A percentile compares a stretch with the other conserved stretches of the same genome.
phyloP scores from a whole-genome alignment of 92 coral and sea anemone genomes.

The Zoanthus solanderi region DNA sequence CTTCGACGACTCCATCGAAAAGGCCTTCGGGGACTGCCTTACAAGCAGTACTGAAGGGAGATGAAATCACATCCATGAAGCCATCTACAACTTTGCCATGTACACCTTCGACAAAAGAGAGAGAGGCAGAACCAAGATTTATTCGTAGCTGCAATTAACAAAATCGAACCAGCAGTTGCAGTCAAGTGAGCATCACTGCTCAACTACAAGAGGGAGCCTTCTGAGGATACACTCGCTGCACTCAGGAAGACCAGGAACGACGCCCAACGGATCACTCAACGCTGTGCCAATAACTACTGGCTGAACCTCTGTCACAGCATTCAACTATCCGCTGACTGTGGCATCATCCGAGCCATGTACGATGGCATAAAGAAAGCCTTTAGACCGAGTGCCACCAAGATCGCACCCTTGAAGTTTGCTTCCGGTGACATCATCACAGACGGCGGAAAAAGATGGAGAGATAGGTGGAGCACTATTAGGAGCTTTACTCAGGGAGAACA shows the following conservation, averaged over 20 bases:
- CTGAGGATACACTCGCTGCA: neutral
- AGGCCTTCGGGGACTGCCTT: no score
- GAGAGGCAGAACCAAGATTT: no score
- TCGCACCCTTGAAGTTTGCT: neutral
- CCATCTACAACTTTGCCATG: no score
- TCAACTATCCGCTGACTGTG: conserved; percentile 41
- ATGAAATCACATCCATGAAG: no score
- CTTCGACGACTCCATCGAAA: no score
- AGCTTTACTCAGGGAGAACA: conserved; percentile 11
- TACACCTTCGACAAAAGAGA: no score
- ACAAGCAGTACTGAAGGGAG: no score
- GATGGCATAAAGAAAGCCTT: conserved; percentile 6
- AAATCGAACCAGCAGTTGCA: no score
- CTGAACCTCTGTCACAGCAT: conserved; percentile 33
- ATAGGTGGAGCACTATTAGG: conserved; percentile 1
- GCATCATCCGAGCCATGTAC: conserved; percentile 40
- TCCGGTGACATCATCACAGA: conserved; percentile 6
- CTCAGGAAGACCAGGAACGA: conserved; percentile 16
- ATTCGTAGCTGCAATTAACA: no score
- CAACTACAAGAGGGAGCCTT: no score
- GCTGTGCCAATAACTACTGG: conserved; percentile 39
- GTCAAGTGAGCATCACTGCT: no score
- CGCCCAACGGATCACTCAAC: neutral
- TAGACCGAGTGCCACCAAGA: conserved; percentile 7
- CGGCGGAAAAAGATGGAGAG: neutral